Conservation (phyloP, 2,797 vertebrate genomes). For the Pteropus rufus region DNA sequence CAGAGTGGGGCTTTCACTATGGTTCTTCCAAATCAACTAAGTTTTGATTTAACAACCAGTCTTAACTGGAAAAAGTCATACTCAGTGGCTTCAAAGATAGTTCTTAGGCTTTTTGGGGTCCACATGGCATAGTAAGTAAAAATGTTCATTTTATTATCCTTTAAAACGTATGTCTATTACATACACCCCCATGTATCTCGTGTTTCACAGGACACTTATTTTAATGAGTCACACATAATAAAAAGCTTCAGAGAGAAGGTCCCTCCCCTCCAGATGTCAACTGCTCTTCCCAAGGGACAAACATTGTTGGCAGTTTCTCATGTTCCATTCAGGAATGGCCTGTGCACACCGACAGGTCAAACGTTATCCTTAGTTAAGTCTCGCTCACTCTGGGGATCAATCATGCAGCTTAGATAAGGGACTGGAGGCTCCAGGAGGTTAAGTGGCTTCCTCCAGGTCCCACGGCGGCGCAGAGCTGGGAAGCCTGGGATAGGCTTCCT, state of each 20-base stretch:
- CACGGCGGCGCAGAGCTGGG: not conserved
- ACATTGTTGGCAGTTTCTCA: not conserved
- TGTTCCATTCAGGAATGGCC: not conserved
- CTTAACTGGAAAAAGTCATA: not conserved
- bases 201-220: not conserved
- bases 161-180: not conserved
- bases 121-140: not conserved
- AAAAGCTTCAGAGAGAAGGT: not conserved
- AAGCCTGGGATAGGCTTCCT: not conserved
- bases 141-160: not conserved
- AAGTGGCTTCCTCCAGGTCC: constrained; percentile 2
- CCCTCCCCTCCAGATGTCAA: not conserved
- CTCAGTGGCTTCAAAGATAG: not conserved
- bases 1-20: not conserved
- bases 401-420: not conserved
- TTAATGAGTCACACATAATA: not conserved
- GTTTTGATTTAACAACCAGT: not conserved
- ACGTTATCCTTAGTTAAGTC: not conserved
- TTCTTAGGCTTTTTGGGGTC: not conserved
- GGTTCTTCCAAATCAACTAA: not conserved
- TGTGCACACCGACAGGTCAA: not conserved
- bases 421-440: not conserved
- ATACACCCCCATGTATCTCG: not conserved
- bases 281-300: not conserved
- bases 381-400: not conserved